Base-by-base conservation (phyloP, 2,888 invertebrate genomes). In the Gerosis bhagava region DNA sequence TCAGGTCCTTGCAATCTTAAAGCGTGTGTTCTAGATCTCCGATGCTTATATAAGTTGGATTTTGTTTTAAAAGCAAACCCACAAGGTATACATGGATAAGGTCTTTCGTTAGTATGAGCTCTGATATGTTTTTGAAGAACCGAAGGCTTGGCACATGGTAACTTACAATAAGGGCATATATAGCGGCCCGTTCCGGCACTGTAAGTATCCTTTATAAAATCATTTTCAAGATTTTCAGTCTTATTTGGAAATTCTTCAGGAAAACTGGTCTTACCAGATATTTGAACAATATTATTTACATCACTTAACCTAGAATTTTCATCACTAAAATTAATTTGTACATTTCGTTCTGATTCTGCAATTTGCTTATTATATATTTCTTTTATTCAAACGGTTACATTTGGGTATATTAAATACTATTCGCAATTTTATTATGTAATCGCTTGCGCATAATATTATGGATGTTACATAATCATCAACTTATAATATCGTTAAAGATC, bases 31-130 rank as follows among this genome's bases (percentile, higher is more conserved):
- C 94, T 90, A 35, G 94, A 94, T 77, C 95, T 91, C 77, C 95
- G 93, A 81, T 97, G 97, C 79, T 97, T 97, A 77, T 96, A 97
- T 59, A 97, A 91, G 81, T 97, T 97, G 64, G 97, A 97, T 78
- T 96, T 96, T 13, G 97, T 97, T 83, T 97, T 97, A 87, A 97
- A 97, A 64, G 96, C 95, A 83, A 97, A 96, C 58, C 96, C 96
- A 80, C 97, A 97, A 58, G 94, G 93, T 65, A 92, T 90, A 84
- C 97, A 97, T 17, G 97, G 97, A 87, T 94, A 97, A 48, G 97
- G 97, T 64, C 97, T 91, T 83, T 97, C 97, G 75, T 97, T 96
- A 32, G 97, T 97, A 81, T 97, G 97, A 51, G 97, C 96, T 70
- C 97, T 92, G 78, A 97, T 95, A 90, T 97, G 97, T 90, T 97